These are phyloP conservation scores for Actinernus sp. DNA, from an alignment of 92 coral and sea anemone genomes.

Conservation along the genomic window DNA sequence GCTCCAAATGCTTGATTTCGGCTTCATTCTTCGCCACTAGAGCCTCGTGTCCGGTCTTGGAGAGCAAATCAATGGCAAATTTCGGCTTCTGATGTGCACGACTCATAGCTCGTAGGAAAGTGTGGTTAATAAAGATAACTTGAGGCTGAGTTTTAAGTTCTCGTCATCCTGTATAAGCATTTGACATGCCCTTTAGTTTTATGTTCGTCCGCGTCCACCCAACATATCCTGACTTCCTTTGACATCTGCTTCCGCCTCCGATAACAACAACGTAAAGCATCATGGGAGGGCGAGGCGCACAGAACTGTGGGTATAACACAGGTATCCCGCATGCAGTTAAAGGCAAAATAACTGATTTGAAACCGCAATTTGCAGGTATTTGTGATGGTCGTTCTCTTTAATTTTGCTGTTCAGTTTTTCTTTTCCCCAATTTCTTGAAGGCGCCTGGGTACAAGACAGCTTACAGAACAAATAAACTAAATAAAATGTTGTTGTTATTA, in stretches of 20 bases:
- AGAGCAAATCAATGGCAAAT: constrained; percentile 76
- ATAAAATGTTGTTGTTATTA: too few relatives aligned
- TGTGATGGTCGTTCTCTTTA: too few relatives aligned
- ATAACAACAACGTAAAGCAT: constrained; percentile 5
- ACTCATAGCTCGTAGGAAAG: constrained; percentile 2
- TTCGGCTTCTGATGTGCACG: constrained; percentile 12
- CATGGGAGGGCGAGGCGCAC: constrained; percentile 1
- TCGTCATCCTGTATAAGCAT: not conserved
- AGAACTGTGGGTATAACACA: not conserved
- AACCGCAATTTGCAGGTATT: too few relatives aligned
- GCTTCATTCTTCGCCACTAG: constrained; percentile 79
- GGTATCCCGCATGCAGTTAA: not conserved
- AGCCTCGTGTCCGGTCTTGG: constrained; percentile 87
- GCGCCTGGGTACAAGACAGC: too few relatives aligned
- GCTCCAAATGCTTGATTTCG: constrained; percentile 87
- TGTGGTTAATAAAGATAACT: not conserved
- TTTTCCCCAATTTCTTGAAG: too few relatives aligned
- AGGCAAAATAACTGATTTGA: too few relatives aligned
- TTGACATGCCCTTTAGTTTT: too few relatives aligned
- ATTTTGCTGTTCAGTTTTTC: too few relatives aligned
- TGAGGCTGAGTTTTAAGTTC: not conserved
- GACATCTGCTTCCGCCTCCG: constrained; percentile 10
- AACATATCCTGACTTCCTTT: not conserved
- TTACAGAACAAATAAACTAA: too few relatives aligned
- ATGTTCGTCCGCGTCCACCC: too few relatives aligned